These are phyloP conservation scores for Diorhabda carinulata DNA, from an alignment of 1,140 invertebrate species.

Conservation along the genomic window DNA sequence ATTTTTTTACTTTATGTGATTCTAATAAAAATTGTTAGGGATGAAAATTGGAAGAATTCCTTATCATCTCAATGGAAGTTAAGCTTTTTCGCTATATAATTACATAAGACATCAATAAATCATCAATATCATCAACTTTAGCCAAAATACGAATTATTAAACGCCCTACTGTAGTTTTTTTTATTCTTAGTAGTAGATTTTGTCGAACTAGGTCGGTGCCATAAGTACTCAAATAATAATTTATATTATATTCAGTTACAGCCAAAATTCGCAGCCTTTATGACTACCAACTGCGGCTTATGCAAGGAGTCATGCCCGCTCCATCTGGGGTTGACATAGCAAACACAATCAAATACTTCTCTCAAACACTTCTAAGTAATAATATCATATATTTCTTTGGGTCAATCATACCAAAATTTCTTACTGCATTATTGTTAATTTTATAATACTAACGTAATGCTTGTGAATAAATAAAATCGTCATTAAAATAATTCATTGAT, in stretches of 20 bases:
- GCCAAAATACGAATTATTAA: neutral
- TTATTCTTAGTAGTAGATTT: neutral
- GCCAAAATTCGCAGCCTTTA: slow-evolving; percentile 95
- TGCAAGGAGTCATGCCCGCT: slow-evolving; percentile 85
- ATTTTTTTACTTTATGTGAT: no score
- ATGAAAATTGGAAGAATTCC: no score
- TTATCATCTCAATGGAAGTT: no score
- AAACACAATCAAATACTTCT: slow-evolving; percentile 97
- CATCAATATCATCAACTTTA: no score
- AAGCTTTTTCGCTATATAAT: no score
- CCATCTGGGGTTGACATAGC: slow-evolving; percentile 94
- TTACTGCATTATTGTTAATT: no score
- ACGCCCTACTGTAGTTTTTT: neutral
- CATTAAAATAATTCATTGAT: no score
- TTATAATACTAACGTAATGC: no score
- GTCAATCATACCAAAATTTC: neutral
- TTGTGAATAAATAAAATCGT: no score
- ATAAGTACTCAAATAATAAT: neutral
- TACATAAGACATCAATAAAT: no score
- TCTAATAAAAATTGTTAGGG: no score
- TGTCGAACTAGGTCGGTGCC: slow-evolving; percentile 13
- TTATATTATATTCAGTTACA: slow-evolving; percentile 68
- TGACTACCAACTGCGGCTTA: slow-evolving; percentile 90
- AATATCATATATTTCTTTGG: neutral
- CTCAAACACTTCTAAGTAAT: slow-evolving; percentile 88